A percentile compares a stretch with the other conserved stretches of the same genome.
These are phyloP conservation scores for Thecocarcelia acutangulata DNA, from an alignment of 2,888 invertebrate species.

Conservation along the genomic window DNA sequence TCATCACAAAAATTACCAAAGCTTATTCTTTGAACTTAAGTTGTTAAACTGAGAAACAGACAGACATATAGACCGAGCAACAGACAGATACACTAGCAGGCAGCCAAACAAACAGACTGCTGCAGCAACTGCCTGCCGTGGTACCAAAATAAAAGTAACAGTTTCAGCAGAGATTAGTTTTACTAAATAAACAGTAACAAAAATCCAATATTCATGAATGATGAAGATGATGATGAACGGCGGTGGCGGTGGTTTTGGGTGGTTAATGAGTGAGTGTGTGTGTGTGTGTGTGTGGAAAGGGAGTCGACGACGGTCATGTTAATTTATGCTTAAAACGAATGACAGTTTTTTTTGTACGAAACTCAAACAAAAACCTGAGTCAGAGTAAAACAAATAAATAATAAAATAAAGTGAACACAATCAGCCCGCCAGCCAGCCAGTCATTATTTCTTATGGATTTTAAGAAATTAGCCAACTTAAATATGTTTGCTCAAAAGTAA, in stretches of 20 bases:
- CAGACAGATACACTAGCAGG: background rate
- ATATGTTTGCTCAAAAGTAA: constrained; percentile 23
- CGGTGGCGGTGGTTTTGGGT: constrained; percentile 48
- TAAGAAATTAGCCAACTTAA: constrained; percentile 61
- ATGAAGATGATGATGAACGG: constrained; percentile 22
- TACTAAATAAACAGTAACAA: constrained; percentile 66
- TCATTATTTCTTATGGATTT: constrained; percentile 60
- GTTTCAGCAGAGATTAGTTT: constrained; percentile 57
- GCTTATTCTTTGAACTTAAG: constrained; percentile 48
- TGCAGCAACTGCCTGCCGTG: background rate
- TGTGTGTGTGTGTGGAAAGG: background rate
- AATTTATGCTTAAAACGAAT: constrained; percentile 40
- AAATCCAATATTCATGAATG: constrained; percentile 55
- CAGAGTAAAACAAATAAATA: constrained; percentile 56
- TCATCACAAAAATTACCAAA: constrained; percentile 35
- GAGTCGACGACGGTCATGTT: constrained; percentile 3
- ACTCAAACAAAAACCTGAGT: constrained; percentile 50
- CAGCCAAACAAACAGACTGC: background rate
- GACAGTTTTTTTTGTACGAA: constrained; percentile 39
- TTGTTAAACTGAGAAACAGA: background rate
- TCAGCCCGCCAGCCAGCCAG: constrained; percentile 22
- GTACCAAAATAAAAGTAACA: constrained; percentile 29
- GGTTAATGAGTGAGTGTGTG: constrained; percentile 13
- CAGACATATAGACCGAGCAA: background rate
- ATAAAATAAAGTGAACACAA: constrained; percentile 14